These are phyloP conservation scores for Columba livia DNA, from an alignment of 2,113 vertebrate species.

Conservation along the genomic window DNA sequence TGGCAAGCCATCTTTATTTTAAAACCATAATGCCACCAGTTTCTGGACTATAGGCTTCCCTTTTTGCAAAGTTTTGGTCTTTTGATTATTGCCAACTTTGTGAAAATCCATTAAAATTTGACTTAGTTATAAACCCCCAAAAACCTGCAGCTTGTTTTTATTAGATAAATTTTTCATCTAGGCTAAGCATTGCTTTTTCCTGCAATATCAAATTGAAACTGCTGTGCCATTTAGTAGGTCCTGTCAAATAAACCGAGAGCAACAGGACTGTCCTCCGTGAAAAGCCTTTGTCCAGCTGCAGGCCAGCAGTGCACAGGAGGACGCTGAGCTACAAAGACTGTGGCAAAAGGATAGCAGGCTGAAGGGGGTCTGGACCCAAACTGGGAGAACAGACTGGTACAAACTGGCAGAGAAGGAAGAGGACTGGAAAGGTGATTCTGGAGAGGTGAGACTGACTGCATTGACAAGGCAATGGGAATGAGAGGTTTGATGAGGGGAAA, in stretches of 20 bases:
- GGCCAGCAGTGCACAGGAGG: rapidly evolving
- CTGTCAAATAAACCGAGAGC: not conserved
- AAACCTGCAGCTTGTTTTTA: not conserved
- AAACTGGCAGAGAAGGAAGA: not conserved
- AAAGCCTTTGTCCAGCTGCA: not conserved
- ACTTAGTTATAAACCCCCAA: not conserved
- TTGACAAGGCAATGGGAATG: not conserved
- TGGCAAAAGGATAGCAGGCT: not conserved
- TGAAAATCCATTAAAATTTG: not conserved
- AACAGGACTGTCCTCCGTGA: rapidly evolving
- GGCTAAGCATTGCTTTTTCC: not conserved
- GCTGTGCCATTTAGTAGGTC: not conserved
- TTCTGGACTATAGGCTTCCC: not conserved
- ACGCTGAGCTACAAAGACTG: not conserved
- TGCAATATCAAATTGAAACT: not conserved
- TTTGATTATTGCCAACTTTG: not conserved
- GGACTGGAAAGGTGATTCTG: not conserved
- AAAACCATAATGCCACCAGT: not conserved
- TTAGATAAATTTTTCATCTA: not conserved
- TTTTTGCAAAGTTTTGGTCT: not conserved
- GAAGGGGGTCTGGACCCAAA: rapidly evolving
- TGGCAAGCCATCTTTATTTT: not conserved
- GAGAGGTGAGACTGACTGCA: not conserved
- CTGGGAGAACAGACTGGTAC: not conserved
- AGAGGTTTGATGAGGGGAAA: not conserved